A percentile compares a stretch with the other conserved stretches of the same genome.
Conservation (phyloP, 2,888 invertebrate genomes). For the Danaus chrysippus region DNA sequence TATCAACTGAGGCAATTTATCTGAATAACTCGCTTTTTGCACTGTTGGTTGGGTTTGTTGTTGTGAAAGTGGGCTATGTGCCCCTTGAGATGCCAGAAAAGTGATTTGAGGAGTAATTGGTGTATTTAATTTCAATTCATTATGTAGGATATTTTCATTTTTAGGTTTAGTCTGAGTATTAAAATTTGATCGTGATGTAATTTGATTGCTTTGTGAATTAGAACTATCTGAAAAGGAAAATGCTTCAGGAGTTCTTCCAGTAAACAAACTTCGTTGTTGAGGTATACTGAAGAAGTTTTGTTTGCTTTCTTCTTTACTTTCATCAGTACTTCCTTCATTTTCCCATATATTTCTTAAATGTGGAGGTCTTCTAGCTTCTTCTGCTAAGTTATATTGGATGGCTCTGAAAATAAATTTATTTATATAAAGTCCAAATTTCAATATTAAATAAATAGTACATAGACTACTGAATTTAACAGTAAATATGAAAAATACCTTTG, state of each 20-base stretch:
- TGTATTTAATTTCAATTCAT: slow-evolving; percentile 52
- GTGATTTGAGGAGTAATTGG: slow-evolving; percentile 70
- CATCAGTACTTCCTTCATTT: slow-evolving; percentile 52
- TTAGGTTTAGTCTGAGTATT: slow-evolving; percentile 53
- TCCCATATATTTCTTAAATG: slow-evolving; percentile 59
- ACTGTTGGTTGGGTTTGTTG: slow-evolving; percentile 46
- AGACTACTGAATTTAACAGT: no score
- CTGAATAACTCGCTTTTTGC: slow-evolving; percentile 54
- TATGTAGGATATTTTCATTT: slow-evolving; percentile 46
- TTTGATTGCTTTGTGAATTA: slow-evolving; percentile 55
- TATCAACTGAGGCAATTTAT: slow-evolving; percentile 66
- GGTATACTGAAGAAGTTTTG: slow-evolving; percentile 45
- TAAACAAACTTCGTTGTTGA: slow-evolving; percentile 57
- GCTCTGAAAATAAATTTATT: slow-evolving; percentile 47
- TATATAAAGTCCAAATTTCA: slow-evolving; percentile 2
- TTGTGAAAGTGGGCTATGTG: slow-evolving; percentile 50
- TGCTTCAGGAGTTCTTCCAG: slow-evolving; percentile 71
- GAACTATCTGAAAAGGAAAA: slow-evolving; percentile 59
- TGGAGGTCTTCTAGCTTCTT: slow-evolving; percentile 67
- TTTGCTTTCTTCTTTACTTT: slow-evolving; percentile 42
- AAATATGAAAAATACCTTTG: slow-evolving; percentile 61
- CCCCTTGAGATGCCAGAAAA: slow-evolving; percentile 71
- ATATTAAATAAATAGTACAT: not conserved
- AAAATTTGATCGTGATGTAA: slow-evolving; percentile 48
- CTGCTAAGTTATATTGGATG: slow-evolving; percentile 70